Evolutionary conservation across 1,140 invertebrate species (phyloP).

Genomic region (Coenobita brevimanus): DNA sequence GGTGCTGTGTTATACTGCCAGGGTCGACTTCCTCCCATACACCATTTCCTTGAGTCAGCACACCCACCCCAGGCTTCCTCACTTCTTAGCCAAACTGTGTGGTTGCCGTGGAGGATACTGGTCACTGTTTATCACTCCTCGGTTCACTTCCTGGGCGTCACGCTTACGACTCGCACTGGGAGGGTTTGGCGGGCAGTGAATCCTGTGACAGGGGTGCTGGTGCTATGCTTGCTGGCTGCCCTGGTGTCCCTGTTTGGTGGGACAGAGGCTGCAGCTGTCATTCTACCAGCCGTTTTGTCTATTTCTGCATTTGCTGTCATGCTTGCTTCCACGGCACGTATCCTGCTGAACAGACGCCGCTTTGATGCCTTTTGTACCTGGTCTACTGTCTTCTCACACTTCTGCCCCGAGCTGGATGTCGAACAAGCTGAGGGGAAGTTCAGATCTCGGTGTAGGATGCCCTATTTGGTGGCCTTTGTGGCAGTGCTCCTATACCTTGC

Average conservation of each 20-base stretch:
- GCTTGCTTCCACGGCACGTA: slow-evolving; percentile 37
- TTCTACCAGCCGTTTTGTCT: slow-evolving; percentile 31
- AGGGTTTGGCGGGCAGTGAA: not conserved
- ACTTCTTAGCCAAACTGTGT: slow-evolving; percentile 56
- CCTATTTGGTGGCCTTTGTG: slow-evolving; percentile 21
- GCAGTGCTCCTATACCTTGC: slow-evolving; percentile 41
- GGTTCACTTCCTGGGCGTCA: slow-evolving; percentile 49
- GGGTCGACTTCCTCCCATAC: slow-evolving; percentile 84
- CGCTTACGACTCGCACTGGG: slow-evolving; percentile 5
- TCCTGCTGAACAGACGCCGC: slow-evolving; percentile 42
- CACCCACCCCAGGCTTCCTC: slow-evolving; percentile 70
- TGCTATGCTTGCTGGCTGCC: slow-evolving; percentile 4
- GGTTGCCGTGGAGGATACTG: slow-evolving; percentile 4
- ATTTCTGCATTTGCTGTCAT: slow-evolving; percentile 37
- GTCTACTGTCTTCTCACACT: slow-evolving; percentile 55
- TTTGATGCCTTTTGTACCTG: slow-evolving; percentile 41
- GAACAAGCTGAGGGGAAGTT: slow-evolving; percentile 44
- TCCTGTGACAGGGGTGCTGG: not conserved
- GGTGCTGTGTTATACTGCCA: slow-evolving; percentile 87
- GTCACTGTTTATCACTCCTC: not conserved
- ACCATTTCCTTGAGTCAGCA: slow-evolving; percentile 79
- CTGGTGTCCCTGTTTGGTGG: slow-evolving; percentile 17
- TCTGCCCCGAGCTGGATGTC: slow-evolving; percentile 42
- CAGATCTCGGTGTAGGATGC: slow-evolving; percentile 38
- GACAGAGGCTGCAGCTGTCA: not conserved